Base-by-base conservation (phyloP, 2,888 invertebrate species). In the Tachina lurida region DNA sequence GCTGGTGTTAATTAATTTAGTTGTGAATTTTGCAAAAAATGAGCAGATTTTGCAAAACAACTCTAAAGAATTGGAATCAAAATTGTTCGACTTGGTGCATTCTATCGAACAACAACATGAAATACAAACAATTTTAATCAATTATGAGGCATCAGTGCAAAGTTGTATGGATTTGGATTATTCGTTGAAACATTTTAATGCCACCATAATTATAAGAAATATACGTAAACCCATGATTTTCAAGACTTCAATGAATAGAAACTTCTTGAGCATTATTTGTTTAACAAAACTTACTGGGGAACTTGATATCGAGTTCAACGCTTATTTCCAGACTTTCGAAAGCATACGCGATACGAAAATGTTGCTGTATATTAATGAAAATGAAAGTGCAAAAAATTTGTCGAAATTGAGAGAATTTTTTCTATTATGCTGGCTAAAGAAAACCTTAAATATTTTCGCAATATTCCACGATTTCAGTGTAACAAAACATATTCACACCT, bases 131-230 rank as follows among this genome's bases (percentile, higher is more conserved):
- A 70, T 78, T 45, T 17, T 78, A 7, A 63, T 78, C 3, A 62
- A 52, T 31, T 70, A 78, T 54, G 22, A 54, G 13, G 41, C 56
- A 13, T 22, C 60, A 13, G 9, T 52, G 12, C 15, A n/a, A 19
- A 70, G 62, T 62, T 78, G 78, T 43, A 52, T 45, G 9, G 45
- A 62, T 12, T 54, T 78, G 52, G 70, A 43, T n/a, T 60, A 19
- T 22, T 67, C 31, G 45, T 1, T 65, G 5, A 65, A 76, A 31
- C n/a, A 65, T 13, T 31, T 76, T 0, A 65, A 70, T 22, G 31
- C 3, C 15, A 8, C 41, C 3, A 1, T 58, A 5, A 31, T 31
- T 31, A 31, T 31, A 31, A 31, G 31, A 31, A 31, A 31, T 31
- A 31, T 31, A 31, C 31, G 7, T 7, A 31, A 31, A 7, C 0